Percentiles rank a stretch among this genome's conserved stretches.
These are phyloP conservation scores for Oithona nana DNA, from an alignment of 2,888 invertebrate species.

Conservation along the genomic window DNA sequence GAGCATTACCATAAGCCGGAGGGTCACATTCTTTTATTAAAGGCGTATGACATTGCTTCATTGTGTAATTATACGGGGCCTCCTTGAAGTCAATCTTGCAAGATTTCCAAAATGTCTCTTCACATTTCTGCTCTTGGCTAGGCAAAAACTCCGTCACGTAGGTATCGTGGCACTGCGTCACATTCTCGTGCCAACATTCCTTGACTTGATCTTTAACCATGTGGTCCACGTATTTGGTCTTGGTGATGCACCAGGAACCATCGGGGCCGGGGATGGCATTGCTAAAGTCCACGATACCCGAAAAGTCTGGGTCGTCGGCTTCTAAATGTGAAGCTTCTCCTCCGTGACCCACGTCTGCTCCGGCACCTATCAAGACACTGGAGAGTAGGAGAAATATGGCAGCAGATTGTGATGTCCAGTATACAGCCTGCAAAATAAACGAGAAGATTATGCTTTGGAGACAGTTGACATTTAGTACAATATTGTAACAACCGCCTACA, in stretches of 20 bases:
- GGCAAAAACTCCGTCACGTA: slow-evolving; percentile 14
- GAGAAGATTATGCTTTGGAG: no score
- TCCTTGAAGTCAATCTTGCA: slow-evolving; percentile 15
- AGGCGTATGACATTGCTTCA: slow-evolving; percentile 13
- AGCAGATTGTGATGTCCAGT: no score
- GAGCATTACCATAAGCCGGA: neutral
- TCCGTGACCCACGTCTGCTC: no score
- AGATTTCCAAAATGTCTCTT: slow-evolving; percentile 16
- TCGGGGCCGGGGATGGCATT: slow-evolving; percentile 12
- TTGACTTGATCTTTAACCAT: slow-evolving; percentile 8
- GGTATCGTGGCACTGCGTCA: slow-evolving; percentile 13
- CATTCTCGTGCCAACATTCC: slow-evolving; percentile 15
- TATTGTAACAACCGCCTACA: no score
- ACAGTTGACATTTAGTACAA: no score
- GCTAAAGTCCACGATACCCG: slow-evolving; percentile 11
- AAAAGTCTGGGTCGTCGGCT: slow-evolving; percentile 5
- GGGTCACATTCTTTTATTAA: slow-evolving; percentile 2
- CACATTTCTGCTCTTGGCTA: slow-evolving; percentile 14
- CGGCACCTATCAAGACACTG: no score
- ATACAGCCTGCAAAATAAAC: no score
- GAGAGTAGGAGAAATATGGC: no score
- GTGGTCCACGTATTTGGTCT: slow-evolving; percentile 12
- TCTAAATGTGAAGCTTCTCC: neutral
- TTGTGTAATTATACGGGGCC: slow-evolving; percentile 8
- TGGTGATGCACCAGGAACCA: slow-evolving; percentile 15